A percentile compares a stretch with the other conserved stretches of the same genome.
Conservation (phyloP, 2,797 vertebrate genomes). For the Masticophis lateralis region DNA sequence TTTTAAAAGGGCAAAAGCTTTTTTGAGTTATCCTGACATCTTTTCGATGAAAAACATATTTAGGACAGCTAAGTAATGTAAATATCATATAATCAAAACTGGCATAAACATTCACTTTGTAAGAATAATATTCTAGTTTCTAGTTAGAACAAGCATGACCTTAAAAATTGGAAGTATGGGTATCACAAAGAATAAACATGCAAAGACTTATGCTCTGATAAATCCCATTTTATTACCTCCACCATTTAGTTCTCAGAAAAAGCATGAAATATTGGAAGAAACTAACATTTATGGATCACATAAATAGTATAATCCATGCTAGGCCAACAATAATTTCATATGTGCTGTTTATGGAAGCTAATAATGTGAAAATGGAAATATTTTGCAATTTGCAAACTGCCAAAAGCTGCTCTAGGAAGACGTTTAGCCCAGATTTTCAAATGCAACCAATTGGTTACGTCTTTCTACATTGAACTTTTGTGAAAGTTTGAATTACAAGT, state of each 20-base stretch:
- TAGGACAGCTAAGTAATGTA: background rate
- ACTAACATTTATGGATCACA: background rate
- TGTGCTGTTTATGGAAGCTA: background rate
- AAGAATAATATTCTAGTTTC: background rate
- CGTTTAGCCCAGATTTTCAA: background rate
- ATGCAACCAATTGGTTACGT: background rate
- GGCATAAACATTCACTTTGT: background rate
- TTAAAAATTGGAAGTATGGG: background rate
- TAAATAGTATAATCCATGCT: background rate
- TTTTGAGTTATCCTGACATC: background rate
- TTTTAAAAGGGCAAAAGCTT: background rate
- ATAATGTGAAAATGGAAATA: background rate
- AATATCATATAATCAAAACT: background rate
- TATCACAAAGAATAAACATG: background rate
- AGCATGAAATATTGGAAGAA: background rate
- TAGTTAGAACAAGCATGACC: background rate
- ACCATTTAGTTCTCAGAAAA: background rate
- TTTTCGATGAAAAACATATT: background rate
- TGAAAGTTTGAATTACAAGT: background rate
- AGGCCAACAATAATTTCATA: background rate
- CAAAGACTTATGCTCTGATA: background rate
- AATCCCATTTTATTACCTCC: background rate
- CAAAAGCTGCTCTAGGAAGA: background rate
- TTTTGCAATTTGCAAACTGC: background rate
- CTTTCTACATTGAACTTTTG: background rate